These are phyloP conservation scores for Arctocebus calabarensis DNA, from an alignment of 2,797 vertebrate species.

Conservation along the genomic window DNA sequence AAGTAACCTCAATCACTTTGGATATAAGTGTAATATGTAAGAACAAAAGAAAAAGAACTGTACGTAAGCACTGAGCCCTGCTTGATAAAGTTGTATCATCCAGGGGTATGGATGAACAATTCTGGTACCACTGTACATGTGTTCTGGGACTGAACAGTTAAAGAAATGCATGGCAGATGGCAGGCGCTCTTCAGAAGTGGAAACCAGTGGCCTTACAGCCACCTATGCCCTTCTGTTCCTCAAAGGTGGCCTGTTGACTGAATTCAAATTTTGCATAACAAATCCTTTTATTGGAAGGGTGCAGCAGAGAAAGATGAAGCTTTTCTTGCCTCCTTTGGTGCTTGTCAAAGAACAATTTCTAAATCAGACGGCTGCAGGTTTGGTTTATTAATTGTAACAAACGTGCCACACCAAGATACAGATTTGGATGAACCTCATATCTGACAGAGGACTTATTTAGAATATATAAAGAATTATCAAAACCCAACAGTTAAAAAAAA, in stretches of 20 bases:
- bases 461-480: background rate
- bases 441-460: background rate
- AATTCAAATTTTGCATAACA: too few species aligned
- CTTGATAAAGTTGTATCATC: background rate
- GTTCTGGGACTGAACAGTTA: background rate
- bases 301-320: too few species aligned
- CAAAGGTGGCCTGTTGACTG: too few species aligned
- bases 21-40: background rate
- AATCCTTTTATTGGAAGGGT: too few species aligned
- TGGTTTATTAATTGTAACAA: background rate
- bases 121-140: background rate
- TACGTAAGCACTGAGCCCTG: background rate
- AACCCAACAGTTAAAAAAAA: background rate
- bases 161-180: background rate
- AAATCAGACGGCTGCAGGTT: too few species aligned
- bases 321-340: too few species aligned
- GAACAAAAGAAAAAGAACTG: background rate
- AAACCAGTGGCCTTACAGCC: too few species aligned
- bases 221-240: too few species aligned
- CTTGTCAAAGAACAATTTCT: too few species aligned
- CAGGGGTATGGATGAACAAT: background rate
- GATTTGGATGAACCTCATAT: background rate
- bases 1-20: background rate
- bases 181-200: background rate
- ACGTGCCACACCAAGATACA: background rate